Base-by-base conservation (phyloP, 2,797 vertebrate genomes). In the Lophotriccus pileatus region DNA sequence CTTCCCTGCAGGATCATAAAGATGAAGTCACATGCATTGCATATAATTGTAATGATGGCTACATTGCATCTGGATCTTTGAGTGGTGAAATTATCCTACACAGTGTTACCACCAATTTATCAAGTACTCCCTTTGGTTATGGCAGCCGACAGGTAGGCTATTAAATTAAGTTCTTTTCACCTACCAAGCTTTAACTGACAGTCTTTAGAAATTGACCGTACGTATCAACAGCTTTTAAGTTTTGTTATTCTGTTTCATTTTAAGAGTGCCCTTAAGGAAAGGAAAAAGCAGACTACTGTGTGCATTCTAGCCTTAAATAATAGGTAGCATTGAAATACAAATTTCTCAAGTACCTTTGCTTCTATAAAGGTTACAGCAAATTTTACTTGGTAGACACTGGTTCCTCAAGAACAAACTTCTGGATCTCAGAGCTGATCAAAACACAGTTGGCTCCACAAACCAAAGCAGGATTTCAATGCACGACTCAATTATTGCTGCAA, bases 71-170 rank as follows among this genome's bases (percentile, higher is more conserved):
- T 21, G 99, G 99, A 32, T 99, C 99, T 91, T 97, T 98, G 96
- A 99, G 99, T 50, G 99, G 99, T 59, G 99, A 99, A 89, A 98
- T 99, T 93, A 98, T 99, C 92, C 97, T 99, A 46, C 98, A 99
- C 96, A 99, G 98, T 74, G 95, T 99, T 93, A 99, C 99, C 89
- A 99, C 99, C 90, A 99, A 99, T 97, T 96, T 99, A 83, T 99
- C 99, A 88, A 98, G 98, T 96, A 98, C 98, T 95, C 98, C 99
- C 32, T 99, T 99, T 84, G 99, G 99, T n/a, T 98, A 98, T 55
- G 99, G 99, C 59, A 97, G 96, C 97, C 98, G 96, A 92, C 99
- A 99, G 98, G 99, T 99, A 97, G 52, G 92, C 80, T 92, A 24
- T 91, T 44, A 2, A 83, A 5, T 49, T 67, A 52, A 77, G 9